Base-by-base conservation (phyloP, 2,888 invertebrate genomes). In the Noctuana brunneofusca region DNA sequence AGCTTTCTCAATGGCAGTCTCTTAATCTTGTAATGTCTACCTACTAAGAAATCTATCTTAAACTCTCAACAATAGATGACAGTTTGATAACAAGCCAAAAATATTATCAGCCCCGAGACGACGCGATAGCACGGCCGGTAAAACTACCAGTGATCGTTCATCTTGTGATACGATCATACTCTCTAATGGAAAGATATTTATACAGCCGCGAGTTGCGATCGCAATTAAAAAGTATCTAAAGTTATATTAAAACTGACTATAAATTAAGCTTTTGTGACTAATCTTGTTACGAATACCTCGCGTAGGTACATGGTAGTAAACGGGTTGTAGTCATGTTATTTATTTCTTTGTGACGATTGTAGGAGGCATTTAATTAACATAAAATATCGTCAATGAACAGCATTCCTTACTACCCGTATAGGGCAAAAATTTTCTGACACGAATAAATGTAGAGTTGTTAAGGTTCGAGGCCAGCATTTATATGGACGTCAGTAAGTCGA, bases 161-260 rank as follows among this genome's bases (percentile, higher is more conserved):
- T 74, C 67, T 66, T 67, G 64, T 64, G 74, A 75, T 79, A 70
- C 62, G 60, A 75, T 48, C 43, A 48, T 76, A 72, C 53, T 58
- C 43, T 43, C 18, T 18, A 65, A 68, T 72, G 66, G 68, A 73
- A 62, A 75, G 75, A 75, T 76, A 84, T 85, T 78, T 75, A 81
- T 78, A 72, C 77, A 73, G 64, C 67, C 70, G 41, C 69, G 69
- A 70, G 73, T 73, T 68, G 75, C 68, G 69, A 72, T 70, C 70
- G 74, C 73, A 80, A 79, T 84, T 79, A 82, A 77, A 56, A 58
- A 55, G 43, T 48, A 55, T 22, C 49, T 48, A 20, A 20, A 9
- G 18, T 16, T 20, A 22, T 53, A 54, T 43, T 30, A 24, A 35
- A 38, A 35, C 48, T 60, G 38, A 27, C 55, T 14, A 46, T 46